Evolutionary conservation across 2,888 invertebrate species (phyloP).

Genomic region (Macaria liturata): DNA sequence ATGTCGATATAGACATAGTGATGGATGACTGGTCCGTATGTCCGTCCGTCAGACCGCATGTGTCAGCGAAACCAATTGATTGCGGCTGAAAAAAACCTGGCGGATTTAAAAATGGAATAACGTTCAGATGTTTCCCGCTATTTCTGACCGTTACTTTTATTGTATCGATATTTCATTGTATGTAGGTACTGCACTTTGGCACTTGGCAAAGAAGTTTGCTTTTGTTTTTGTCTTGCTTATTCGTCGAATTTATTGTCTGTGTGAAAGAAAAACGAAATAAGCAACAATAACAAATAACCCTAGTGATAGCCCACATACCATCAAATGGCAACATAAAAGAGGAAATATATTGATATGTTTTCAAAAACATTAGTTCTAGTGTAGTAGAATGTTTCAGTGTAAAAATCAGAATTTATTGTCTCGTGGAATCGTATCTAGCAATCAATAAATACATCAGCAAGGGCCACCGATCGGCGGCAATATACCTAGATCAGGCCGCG

Average conservation of each 20-base stretch:
- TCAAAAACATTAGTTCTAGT: too few relatives aligned
- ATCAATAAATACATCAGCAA: neutral
- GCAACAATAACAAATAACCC: too few relatives aligned
- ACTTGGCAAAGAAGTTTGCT: too few relatives aligned
- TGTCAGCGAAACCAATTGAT: conserved; percentile 19
- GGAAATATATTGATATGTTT: too few relatives aligned
- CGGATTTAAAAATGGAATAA: conserved; percentile 24
- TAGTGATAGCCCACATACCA: too few relatives aligned
- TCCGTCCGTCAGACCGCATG: conserved; percentile 14
- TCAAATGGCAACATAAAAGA: too few relatives aligned
- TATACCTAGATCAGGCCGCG: conserved; percentile 2
- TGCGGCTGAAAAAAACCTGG: conserved; percentile 21
- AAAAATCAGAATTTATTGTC: too few relatives aligned
- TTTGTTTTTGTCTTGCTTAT: too few relatives aligned
- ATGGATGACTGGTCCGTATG: conserved; percentile 18
- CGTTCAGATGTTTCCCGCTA: conserved; percentile 18
- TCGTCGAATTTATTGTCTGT: too few relatives aligned
- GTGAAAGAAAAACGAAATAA: too few relatives aligned
- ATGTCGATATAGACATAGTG: conserved; percentile 14
- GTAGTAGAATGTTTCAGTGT: too few relatives aligned
- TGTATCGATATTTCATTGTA: conserved; percentile 10
- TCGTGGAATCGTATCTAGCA: neutral
- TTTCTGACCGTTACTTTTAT: conserved; percentile 17
- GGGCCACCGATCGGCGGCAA: neutral
- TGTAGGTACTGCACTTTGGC: too few relatives aligned